Evolutionary conservation across 1,140 invertebrate genomes (phyloP), one percentile per base, ranked within the genome.

Genomic region (Wasmannia auropunctata): DNA sequence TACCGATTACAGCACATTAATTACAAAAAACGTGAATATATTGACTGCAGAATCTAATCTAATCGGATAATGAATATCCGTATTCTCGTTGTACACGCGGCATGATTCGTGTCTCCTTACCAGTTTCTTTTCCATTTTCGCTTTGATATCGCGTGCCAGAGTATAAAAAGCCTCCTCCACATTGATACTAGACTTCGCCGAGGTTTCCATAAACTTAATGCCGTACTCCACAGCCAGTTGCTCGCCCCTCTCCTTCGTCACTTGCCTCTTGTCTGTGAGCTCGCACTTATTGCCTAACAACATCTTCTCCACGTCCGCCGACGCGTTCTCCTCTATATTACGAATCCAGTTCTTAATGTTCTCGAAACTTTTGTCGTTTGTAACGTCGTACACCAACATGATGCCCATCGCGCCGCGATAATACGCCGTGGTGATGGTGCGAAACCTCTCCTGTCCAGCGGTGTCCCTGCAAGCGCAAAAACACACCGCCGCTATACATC

Each of bases 321-420:
- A 98, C 28, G 98, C 98, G 95, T 98, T 98, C 96, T 99, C 99
- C 94, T 99, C 99, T 94, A 99, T 99, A 95, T 99, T 99, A 93
- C 99, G 96, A 91, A 99, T 98, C 99, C 99, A 99, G 93, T 99
- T 99, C 90, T 99, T 98, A 88, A 99, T 99, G 95, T 99, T 99
- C 94, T 99, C 99, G 96, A 99, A 99, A 91, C 98, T 99, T 96
- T 99, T 99, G 92, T 98, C 98, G 95, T 99, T 99, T 69, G 99
- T 99, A 88, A 99, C 99, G 94, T 99, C 99, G 95, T 99, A 99
- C 11, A 99, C 99, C 87, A 99, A 96, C 98, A 99, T 99, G 63
- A 99, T 99, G 81, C 99, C 99, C 99, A 99, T 99, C 37, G 99
- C 99, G 43, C 99, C 99, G 92, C 99, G 96, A 96, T 99, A 99